phyloP scores from a whole-genome alignment of 1,140 invertebrate genomes.

The Anoplolepis gracilipes region DNA sequence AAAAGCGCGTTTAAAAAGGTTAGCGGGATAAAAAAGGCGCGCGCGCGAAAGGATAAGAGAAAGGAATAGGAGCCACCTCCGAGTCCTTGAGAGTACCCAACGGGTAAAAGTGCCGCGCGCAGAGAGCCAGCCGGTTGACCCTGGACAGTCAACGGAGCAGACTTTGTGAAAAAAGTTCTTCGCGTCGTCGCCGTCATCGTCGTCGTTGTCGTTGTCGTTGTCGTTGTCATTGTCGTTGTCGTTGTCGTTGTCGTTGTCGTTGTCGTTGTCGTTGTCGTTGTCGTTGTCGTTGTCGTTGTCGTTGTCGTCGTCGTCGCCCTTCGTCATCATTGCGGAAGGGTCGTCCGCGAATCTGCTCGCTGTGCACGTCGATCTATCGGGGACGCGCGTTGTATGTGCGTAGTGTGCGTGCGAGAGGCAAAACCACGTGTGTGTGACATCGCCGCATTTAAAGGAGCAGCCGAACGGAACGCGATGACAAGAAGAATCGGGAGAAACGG shows the following conservation, averaged over 20 bases:
- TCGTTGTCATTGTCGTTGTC: constrained; percentile 8
- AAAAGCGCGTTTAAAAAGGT: constrained; percentile 82
- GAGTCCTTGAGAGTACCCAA: constrained; percentile 84
- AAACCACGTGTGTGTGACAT: constrained; percentile 49
- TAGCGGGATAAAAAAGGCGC: constrained; percentile 81
- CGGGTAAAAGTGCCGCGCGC: constrained; percentile 83
- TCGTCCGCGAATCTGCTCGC: constrained; percentile 1
- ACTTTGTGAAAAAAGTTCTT: constrained; percentile 74
- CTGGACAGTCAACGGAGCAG: constrained; percentile 78
- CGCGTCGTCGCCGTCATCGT: constrained; percentile 40
- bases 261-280: constrained; percentile 2
- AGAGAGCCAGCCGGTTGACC: constrained; percentile 85
- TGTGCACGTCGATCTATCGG: background rate
- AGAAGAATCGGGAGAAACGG: constrained; percentile 39
- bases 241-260: constrained; percentile 2
- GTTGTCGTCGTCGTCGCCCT: constrained; percentile 6
- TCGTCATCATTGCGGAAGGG: constrained; percentile 11
- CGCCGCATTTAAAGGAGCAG: background rate
- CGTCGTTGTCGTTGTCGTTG: too few relatives aligned
- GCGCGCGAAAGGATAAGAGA: constrained; percentile 85
- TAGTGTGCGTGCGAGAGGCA: background rate
- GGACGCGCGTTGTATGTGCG: background rate
- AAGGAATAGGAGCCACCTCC: constrained; percentile 84
- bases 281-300: constrained; percentile 12
- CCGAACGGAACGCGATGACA: constrained; percentile 17